Conservation (phyloP, 2,888 invertebrate genomes). For the Stratiomys singularior region DNA sequence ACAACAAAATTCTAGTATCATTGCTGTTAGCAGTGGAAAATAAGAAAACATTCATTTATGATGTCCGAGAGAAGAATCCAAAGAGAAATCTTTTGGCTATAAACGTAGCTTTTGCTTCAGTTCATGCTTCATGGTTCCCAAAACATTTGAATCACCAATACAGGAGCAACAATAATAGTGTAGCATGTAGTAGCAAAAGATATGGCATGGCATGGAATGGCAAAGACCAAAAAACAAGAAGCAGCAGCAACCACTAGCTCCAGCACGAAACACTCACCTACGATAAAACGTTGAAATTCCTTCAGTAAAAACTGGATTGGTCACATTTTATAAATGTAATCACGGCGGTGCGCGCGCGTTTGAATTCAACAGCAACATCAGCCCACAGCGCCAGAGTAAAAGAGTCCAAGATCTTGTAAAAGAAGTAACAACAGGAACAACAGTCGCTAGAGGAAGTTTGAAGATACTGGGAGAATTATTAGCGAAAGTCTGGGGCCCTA, state of each 20-base stretch:
- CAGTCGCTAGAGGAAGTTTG: neutral
- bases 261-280: conserved; percentile 52
- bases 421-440: neutral
- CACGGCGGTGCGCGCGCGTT: conserved; percentile 42
- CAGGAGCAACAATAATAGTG: conserved; percentile 1
- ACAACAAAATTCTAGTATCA: conserved; percentile 17
- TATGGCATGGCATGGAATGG: neutral
- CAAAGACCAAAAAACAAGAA: neutral
- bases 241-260: too few species aligned
- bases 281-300: conserved; percentile 46
- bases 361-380: conserved; percentile 6
- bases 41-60: neutral
- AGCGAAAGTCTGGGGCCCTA: too few species aligned
- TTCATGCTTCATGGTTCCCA: conserved; percentile 21
- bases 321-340: conserved; percentile 48
- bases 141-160: conserved; percentile 29
- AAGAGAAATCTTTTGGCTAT: conserved; percentile 31
- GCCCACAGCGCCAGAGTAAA: neutral
- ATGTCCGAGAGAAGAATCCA: neutral
- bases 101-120: neutral
- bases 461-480: too few species aligned
- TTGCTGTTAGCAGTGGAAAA: neutral
- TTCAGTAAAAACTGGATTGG: conserved; percentile 47
- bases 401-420: neutral
- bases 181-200: conserved; percentile 26